These are phyloP conservation scores for Sinohyriopsis cumingii DNA, from an alignment of 2,888 invertebrate species.

Conservation along the genomic window DNA sequence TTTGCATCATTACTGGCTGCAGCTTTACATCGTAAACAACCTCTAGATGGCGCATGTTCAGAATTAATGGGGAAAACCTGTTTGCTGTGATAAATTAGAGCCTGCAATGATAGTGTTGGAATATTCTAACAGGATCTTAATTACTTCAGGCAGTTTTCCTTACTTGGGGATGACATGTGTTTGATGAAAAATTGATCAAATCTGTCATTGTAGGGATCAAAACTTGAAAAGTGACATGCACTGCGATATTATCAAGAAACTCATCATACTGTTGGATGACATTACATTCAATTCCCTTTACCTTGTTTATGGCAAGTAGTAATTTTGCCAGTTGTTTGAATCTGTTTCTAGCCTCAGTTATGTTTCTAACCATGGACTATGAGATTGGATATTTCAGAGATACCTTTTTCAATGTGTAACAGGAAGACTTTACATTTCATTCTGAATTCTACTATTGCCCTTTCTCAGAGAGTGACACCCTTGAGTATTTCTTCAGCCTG, in stretches of 20 bases:
- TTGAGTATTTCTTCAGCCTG: constrained; percentile 15
- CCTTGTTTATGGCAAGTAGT: not conserved
- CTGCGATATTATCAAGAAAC: constrained; percentile 5
- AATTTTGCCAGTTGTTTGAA: constrained; percentile 1
- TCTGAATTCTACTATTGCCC: constrained; percentile 20
- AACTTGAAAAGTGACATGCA: not conserved
- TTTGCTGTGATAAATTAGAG: too few species aligned
- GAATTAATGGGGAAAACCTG: too few species aligned
- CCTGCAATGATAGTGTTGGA: too few species aligned
- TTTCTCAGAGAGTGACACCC: constrained; percentile 16
- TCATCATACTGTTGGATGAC: constrained; percentile 8
- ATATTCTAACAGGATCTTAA: too few species aligned
- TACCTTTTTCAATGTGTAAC: constrained; percentile 8
- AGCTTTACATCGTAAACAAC: too few species aligned
- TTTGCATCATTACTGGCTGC: too few species aligned
- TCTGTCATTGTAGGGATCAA: constrained; percentile 11
- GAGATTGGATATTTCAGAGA: constrained; percentile 15
- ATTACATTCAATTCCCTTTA: constrained; percentile 1
- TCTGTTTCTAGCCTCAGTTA: constrained; percentile 1
- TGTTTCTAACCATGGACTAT: constrained; percentile 18
- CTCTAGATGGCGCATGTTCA: too few species aligned
- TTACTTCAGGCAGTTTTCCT: not conserved
- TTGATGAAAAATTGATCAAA: constrained; percentile 6
- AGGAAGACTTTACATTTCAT: constrained; percentile 16
- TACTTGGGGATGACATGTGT: constrained; percentile 2